phyloP scores from a whole-genome alignment of 2,113 vertebrate species.

The Electrona antarctica region DNA sequence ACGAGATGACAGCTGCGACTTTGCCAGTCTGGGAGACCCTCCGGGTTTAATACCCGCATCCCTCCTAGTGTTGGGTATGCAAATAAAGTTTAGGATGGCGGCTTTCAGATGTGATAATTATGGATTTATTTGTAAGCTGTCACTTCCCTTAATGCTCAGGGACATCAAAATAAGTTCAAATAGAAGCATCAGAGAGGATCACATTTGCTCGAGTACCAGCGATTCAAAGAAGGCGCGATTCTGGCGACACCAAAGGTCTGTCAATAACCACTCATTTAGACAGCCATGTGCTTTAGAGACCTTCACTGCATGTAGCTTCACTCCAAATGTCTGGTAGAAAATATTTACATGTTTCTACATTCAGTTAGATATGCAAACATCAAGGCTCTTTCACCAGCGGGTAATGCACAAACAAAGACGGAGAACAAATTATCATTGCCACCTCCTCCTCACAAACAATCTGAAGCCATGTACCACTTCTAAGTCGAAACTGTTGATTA shows the following conservation, averaged over 20 bases:
- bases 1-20: constrained; percentile 74
- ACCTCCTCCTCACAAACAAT: constrained; percentile 66
- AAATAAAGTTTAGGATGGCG: constrained; percentile 78
- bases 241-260: constrained; percentile 77
- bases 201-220: constrained; percentile 75
- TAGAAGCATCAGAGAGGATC: constrained; percentile 80
- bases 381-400: constrained; percentile 65
- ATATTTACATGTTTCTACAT: constrained; percentile 75
- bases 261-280: constrained; percentile 82
- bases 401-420: constrained; percentile 64
- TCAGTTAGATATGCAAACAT: constrained; percentile 71
- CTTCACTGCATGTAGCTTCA: constrained; percentile 62
- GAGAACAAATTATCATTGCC: constrained; percentile 57
- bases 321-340: constrained; percentile 74
- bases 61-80: constrained; percentile 79
- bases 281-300: constrained; percentile 78
- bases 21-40: constrained; percentile 74
- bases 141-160: constrained; percentile 84
- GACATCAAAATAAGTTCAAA: constrained; percentile 85
- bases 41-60: constrained; percentile 74
- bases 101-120: constrained; percentile 84
- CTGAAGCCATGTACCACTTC: constrained; percentile 40
- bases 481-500: constrained; percentile 50
- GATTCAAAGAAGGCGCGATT: constrained; percentile 77
- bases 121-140: constrained; percentile 87